Base-by-base conservation (phyloP, 1,140 invertebrate species). In the Bombus waltoni region DNA sequence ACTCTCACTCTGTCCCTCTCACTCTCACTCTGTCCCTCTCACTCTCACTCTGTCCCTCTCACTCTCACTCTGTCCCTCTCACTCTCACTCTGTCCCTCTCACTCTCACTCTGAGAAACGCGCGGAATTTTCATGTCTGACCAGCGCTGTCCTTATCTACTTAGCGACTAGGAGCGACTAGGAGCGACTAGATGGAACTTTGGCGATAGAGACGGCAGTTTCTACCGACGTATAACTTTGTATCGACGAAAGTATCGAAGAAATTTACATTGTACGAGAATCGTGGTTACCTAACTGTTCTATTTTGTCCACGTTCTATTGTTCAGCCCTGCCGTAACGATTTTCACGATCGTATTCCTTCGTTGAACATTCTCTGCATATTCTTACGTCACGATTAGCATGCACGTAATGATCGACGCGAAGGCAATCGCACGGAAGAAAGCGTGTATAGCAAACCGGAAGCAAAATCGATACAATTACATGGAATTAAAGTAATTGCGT, bases 391-490 rank as follows among this genome's bases (percentile, higher is more conserved):
- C 47, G 15, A 28, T n/a, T 4, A 1, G 28, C 38, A 40, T 6
- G n/a, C 38, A 4, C 53, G 38, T 65, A 42, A 65, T 25, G 38
- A 59, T 40, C 8, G 59, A 71, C 10, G 11, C 0, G 4, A 42
- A 22, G 8, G 75, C 4, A 44, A 82, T 73, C 22, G 6, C 32
- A 5, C 68, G 38, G 10, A 59, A 42, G 81, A 28, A 40, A 35
- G 15, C 10, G 28, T 13, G 25, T 40, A 9, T 25, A 10, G 40
- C 5, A 15, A 79, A 83, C 38, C 74, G 81, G 81, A 70, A 77
- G 28, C 62, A 40, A 32, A 3, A 57, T 47, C 81, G 53, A 83
- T 83, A 53, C 59, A 77, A 83, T 77, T 77, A 83, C 28, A 18
- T 15, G 42, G 40, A 77, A 77, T 83, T 40, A 59, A 40, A 35